phyloP scores from a whole-genome alignment of 2,797 vertebrate species.

The Sorex maritimensis region DNA sequence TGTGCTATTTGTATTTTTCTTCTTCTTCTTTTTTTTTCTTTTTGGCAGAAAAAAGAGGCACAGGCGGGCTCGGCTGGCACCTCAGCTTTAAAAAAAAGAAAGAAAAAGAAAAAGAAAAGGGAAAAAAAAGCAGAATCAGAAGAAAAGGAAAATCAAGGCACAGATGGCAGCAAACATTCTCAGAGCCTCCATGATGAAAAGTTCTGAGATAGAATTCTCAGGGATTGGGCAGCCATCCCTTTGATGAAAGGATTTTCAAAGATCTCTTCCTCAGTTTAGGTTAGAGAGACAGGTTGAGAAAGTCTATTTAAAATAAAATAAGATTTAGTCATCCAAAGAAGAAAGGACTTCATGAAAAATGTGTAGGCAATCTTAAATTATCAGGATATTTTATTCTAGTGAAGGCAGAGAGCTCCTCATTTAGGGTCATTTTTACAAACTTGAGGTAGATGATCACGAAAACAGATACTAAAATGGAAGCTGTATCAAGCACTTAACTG shows the following conservation, averaged over 20 bases:
- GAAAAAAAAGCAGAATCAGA: slow-evolving; percentile 65
- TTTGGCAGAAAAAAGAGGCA: slow-evolving; percentile 83
- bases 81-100: slow-evolving; percentile 79
- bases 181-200: slow-evolving; percentile 78
- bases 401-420: background rate
- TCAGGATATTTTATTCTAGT: background rate
- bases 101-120: background rate
- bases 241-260: slow-evolving; percentile 70
- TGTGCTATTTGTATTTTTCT: slow-evolving; percentile 75
- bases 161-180: slow-evolving; percentile 83
- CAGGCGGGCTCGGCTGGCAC: slow-evolving; percentile 85
- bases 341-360: slow-evolving; percentile 13
- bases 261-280: slow-evolving; percentile 44
- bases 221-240: slow-evolving; percentile 47
- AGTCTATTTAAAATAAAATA: background rate
- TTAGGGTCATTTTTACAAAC: background rate
- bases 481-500: background rate
- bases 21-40: slow-evolving; percentile 63
- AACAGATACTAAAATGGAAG: slow-evolving; percentile 32
- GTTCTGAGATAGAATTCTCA: slow-evolving; percentile 65
- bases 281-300: slow-evolving; percentile 40
- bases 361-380: background rate
- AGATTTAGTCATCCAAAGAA: slow-evolving; percentile 13
- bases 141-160: slow-evolving; percentile 84
- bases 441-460: slow-evolving; percentile 22